Conservation (phyloP, 2,113 vertebrate species). For the Rhizomys pruinosus region DNA sequence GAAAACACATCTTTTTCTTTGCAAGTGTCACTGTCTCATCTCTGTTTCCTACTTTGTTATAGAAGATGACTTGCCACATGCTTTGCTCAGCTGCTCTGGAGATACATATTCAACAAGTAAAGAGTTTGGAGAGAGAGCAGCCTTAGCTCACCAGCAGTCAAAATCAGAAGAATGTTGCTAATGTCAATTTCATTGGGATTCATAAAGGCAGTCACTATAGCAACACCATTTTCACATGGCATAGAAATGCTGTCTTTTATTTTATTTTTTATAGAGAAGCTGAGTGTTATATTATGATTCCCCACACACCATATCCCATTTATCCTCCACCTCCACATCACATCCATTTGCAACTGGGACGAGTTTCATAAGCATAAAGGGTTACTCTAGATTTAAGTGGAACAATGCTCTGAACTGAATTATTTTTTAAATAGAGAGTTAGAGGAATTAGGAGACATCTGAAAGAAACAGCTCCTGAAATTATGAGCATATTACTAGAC, state of each 20-base stretch:
- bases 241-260: constrained; percentile 54
- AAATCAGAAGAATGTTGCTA: constrained; percentile 76
- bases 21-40: neutral
- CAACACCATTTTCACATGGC: constrained; percentile 82
- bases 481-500: constrained; percentile 25
- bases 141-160: constrained; percentile 71
- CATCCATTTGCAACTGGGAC: neutral
- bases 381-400: neutral
- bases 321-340: neutral
- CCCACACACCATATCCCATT: neutral
- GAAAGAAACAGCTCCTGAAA: constrained; percentile 36
- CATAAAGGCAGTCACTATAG: constrained; percentile 82
- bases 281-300: constrained; percentile 45
- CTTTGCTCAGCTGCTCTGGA: constrained; percentile 22
- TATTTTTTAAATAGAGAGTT: neutral
- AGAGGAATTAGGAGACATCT: neutral
- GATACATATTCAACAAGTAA: constrained; percentile 40
- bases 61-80: neutral
- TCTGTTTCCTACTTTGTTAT: constrained; percentile 43
- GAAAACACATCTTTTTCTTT: neutral
- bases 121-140: constrained; percentile 47
- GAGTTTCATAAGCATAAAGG: constrained; percentile 10
- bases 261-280: constrained; percentile 64
- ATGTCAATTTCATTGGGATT: constrained; percentile 80
- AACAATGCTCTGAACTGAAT: constrained; percentile 4